These are phyloP conservation scores for Oopsacas minuta DNA, from an alignment of 37 sponge, comb jelly and placozoan species.

Conservation along the genomic window DNA sequence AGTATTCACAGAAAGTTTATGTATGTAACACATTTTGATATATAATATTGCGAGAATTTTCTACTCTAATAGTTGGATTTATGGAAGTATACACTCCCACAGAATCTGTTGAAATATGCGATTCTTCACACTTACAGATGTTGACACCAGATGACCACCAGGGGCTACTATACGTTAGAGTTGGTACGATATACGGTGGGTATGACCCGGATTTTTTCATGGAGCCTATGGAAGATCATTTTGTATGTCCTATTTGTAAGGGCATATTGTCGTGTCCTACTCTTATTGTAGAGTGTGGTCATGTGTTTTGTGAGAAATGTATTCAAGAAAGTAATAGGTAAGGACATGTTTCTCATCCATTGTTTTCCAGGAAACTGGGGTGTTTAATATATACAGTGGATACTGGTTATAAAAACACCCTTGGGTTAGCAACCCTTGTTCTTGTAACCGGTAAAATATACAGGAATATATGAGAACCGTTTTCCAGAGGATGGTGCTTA, in stretches of 20 bases:
- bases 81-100: not conserved
- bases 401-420: too few species aligned
- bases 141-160: not conserved
- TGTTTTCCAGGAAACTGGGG: too few species aligned
- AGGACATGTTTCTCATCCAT: too few species aligned
- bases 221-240: not conserved
- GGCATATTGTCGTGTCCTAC: not conserved
- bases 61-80: too few species aligned
- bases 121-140: not conserved
- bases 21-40: too few species aligned
- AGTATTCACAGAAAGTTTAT: too few species aligned
- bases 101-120: not conserved
- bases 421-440: too few species aligned
- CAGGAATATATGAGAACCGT: too few species aligned
- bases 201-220: not conserved
- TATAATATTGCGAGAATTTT: too few species aligned
- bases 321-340: not conserved
- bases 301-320: slow-evolving; percentile 14
- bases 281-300: slow-evolving; percentile 3
- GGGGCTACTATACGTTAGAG: not conserved
- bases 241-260: slow-evolving; percentile 13
- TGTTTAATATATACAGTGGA: too few species aligned
- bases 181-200: not conserved
- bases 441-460: not conserved
- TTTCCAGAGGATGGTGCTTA: too few species aligned